A percentile compares a stretch with the other conserved stretches of the same genome.
Conservation (phyloP, 1,140 invertebrate genomes). For the Caenorhabditis elegans region WBcel235 BX284602.5:8881001-8881500, state of each 20-base stretch:
- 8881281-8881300: slow-evolving; percentile 77
- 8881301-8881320: slow-evolving; percentile 89
- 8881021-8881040: slow-evolving; percentile 2
- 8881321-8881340: slow-evolving; percentile 80
- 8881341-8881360: slow-evolving; percentile 56
- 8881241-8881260: slow-evolving; percentile 52
- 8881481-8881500: slow-evolving; percentile 43
- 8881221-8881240: neutral
- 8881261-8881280: slow-evolving; percentile 69
- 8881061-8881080: slow-evolving; percentile 85
- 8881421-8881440: slow-evolving; percentile 34
- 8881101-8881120: slow-evolving; percentile 81
- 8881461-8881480: slow-evolving; percentile 41
- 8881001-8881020: slow-evolving; percentile 14
- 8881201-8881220: slow-evolving; percentile 7
- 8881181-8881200: slow-evolving; percentile 58
- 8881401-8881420: slow-evolving; percentile 56
- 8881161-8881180: slow-evolving; percentile 66
- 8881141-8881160: slow-evolving; percentile 80
- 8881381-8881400: slow-evolving; percentile 59
- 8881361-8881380: slow-evolving; percentile 59
- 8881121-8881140: slow-evolving; percentile 68
- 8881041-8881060: slow-evolving; percentile 84
- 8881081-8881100: slow-evolving; percentile 89
- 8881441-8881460: slow-evolving; percentile 16